Conservation (phyloP, 1,140 invertebrate genomes). For the Cryptotermes secundus region DNA sequence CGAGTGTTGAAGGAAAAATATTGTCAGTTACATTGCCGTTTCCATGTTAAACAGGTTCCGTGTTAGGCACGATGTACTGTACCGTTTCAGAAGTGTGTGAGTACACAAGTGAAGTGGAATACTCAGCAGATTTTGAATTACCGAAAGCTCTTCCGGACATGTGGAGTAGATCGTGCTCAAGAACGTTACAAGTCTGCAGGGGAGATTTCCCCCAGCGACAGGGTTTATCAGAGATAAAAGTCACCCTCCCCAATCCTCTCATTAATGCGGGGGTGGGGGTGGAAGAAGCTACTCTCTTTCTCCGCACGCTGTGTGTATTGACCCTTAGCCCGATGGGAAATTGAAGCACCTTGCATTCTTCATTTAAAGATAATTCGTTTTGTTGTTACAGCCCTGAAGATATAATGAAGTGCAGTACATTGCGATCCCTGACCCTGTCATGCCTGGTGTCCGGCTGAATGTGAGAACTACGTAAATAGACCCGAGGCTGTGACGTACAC, state of each 20-base stretch:
- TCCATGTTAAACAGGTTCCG: no score
- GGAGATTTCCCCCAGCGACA: not conserved
- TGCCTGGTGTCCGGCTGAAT: no score
- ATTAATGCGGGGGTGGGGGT: not conserved
- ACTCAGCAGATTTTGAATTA: not conserved
- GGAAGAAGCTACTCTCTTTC: not conserved
- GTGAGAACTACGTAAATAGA: no score
- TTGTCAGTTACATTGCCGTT: no score
- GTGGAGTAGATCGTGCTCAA: not conserved
- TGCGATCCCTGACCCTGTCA: no score
- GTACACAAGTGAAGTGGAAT: no score
- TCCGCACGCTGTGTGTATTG: not conserved
- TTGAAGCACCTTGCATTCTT: not conserved
- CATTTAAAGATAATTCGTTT: not conserved
- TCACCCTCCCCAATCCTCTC: not conserved
- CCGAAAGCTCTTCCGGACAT: not conserved
- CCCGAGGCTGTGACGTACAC: no score
- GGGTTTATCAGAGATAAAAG: not conserved
- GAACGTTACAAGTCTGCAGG: not conserved
- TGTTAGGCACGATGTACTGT: no score
- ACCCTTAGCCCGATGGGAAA: not conserved
- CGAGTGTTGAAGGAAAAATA: no score
- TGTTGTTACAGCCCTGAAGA: not conserved
- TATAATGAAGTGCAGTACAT: no score
- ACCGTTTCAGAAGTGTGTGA: no score